Conservation (phyloP, 2,888 invertebrate species). For the Stenurella melanura region DNA sequence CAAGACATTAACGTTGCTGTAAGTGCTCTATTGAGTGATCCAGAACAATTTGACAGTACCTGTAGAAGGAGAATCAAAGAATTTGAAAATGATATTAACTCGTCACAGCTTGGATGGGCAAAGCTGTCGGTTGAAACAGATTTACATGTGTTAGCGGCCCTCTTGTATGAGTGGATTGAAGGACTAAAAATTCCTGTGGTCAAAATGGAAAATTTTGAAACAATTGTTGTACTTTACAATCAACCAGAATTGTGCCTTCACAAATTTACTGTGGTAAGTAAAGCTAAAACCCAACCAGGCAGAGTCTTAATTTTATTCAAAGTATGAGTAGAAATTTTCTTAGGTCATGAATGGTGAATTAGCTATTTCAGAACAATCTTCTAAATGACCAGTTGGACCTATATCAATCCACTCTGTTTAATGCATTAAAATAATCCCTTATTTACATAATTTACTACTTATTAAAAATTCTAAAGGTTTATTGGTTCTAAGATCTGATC, state of each 20-base stretch:
- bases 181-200: slow-evolving; percentile 82
- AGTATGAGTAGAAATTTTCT: too few relatives aligned
- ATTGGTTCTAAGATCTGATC: too few relatives aligned
- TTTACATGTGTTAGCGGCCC: slow-evolving; percentile 77
- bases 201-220: slow-evolving; percentile 80
- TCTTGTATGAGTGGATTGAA: slow-evolving; percentile 87
- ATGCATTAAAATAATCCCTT: too few relatives aligned
- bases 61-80: slow-evolving; percentile 75
- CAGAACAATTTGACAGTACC: slow-evolving; percentile 76
- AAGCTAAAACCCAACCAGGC: too few relatives aligned
- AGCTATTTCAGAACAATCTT: too few relatives aligned
- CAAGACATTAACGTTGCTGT: slow-evolving; percentile 66
- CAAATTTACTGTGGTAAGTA: slow-evolving; percentile 75
- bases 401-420: too few relatives aligned
- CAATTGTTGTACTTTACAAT: slow-evolving; percentile 79
- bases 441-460: too few relatives aligned
- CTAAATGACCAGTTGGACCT: too few relatives aligned
- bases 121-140: slow-evolving; percentile 80
- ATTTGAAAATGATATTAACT: slow-evolving; percentile 80
- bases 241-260: slow-evolving; percentile 79
- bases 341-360: too few relatives aligned
- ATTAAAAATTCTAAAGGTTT: too few relatives aligned
- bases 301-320: too few relatives aligned
- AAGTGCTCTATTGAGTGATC: slow-evolving; percentile 78
- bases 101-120: slow-evolving; percentile 80